These are phyloP conservation scores for Pogonognathellus flavescens DNA, from an alignment of 1,140 invertebrate species.

Conservation along the genomic window DNA sequence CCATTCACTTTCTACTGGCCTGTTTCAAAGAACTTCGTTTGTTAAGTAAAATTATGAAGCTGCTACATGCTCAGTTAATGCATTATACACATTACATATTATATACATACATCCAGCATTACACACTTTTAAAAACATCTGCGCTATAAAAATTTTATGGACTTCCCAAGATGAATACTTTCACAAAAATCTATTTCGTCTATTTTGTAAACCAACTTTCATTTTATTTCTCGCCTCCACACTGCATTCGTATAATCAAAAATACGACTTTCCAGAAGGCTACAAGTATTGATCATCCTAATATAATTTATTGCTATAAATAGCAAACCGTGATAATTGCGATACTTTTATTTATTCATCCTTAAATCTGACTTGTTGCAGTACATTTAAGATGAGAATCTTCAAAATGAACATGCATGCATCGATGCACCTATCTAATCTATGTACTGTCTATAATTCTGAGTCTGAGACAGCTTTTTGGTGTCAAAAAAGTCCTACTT, in stretches of 20 bases:
- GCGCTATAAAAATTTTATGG: constrained; percentile 12
- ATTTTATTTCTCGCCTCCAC: constrained; percentile 26
- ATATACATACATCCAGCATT: no score
- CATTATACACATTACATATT: background rate
- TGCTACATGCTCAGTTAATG: background rate
- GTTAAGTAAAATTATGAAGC: background rate
- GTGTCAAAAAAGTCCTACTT: no score
- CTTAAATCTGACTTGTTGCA: no score
- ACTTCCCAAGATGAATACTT: background rate
- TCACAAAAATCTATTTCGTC: background rate
- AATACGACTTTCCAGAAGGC: background rate
- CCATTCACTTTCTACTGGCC: background rate
- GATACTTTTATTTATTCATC: no score
- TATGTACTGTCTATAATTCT: no score
- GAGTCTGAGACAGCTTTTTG: no score
- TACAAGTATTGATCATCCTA: background rate
- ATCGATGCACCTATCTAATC: no score
- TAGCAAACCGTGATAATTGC: no score
- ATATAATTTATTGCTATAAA: no score
- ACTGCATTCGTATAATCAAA: no score
- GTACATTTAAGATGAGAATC: no score
- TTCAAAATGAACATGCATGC: no score
- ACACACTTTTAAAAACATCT: background rate
- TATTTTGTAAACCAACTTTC: background rate
- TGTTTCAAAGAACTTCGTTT: constrained; percentile 2